Base-by-base conservation (phyloP, 1,140 invertebrate genomes). In the Panagrolaimus sp. region DNA sequence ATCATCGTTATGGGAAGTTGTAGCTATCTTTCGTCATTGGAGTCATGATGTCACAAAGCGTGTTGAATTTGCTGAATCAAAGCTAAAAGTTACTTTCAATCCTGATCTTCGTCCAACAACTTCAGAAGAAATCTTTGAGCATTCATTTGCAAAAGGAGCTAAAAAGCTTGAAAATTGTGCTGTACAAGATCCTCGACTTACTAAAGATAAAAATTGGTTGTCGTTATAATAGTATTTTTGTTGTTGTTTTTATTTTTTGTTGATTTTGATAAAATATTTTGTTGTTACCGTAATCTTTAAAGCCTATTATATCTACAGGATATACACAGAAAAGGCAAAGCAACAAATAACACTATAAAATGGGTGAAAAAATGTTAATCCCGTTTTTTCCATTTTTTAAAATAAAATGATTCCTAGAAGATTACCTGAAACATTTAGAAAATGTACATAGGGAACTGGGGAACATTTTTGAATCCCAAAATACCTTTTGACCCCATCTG, bases 1-100 rank as follows among this genome's bases (percentile, higher is more conserved):
- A 23, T 57, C 51, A 11, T 57, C 51, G 11, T 27, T 57, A 20
- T 57, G 51, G 51, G 51, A 57, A 27, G 20, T 57, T 11, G 20
- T 16, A 57, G 51, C 51, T 11, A 20, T 57, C 20, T 57, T 57
- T 27, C 51, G 51, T 1, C 51, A 57, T 20, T 57, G 51, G 51
- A 57, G 27, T 16, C 20, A 20, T 3, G 51, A 57, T 57, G 27
- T 57, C n/a, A 27, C 27, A 27, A 25, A 20, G 20, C 20, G 27
- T 11, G 51, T 57, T n/a, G 51, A 27, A n/a, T 57, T 20, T 20
- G n/a, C 51, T 27, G 51, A 57, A 9, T 13, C 51, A 27, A 57
- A 57, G 51, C 11, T 57, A 4, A 20, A 57, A 25, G 20, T 27
- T 20, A 57, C 27, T 8, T 25, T 20, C n/a, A 27, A 57, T 27